These are phyloP conservation scores for Saturnia japonica DNA, from an alignment of 2,888 invertebrate species.

Conservation along the genomic window DNA sequence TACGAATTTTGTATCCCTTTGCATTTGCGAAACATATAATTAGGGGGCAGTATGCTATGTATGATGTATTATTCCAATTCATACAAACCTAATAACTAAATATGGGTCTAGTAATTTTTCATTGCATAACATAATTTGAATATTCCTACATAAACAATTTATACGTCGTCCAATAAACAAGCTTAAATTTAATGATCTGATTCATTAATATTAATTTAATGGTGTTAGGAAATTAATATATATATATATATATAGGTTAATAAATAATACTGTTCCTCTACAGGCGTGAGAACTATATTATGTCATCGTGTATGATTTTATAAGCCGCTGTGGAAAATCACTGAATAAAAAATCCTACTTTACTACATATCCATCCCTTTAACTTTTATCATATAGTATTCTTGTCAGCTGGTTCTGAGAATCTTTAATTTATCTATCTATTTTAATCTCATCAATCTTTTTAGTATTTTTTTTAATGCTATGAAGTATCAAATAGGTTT, in stretches of 20 bases:
- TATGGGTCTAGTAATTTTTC: too few species aligned
- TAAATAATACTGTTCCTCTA: background rate
- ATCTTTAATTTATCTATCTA: too few species aligned
- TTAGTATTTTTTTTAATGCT: too few species aligned
- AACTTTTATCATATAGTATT: background rate
- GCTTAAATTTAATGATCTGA: background rate
- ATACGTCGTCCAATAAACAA: background rate
- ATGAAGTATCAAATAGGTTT: too few species aligned
- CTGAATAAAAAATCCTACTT: background rate
- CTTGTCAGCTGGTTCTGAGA: too few species aligned
- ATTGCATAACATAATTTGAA: background rate
- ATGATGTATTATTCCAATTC: too few species aligned
- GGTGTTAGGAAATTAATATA: background rate
- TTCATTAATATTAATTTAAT: background rate
- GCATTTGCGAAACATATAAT: too few species aligned
- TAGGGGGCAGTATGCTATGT: too few species aligned
- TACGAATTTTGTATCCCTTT: too few species aligned
- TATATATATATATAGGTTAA: too few species aligned
- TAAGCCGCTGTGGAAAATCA: background rate
- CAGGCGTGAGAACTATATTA: slow-evolving; percentile 4
- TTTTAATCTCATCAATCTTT: too few species aligned
- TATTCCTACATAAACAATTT: background rate
- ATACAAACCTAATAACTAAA: too few species aligned
- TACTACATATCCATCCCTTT: background rate
- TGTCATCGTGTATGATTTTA: background rate